These are phyloP conservation scores for Eufriesea mexicana DNA, from an alignment of 1,140 invertebrate species.

Conservation along the genomic window DNA sequence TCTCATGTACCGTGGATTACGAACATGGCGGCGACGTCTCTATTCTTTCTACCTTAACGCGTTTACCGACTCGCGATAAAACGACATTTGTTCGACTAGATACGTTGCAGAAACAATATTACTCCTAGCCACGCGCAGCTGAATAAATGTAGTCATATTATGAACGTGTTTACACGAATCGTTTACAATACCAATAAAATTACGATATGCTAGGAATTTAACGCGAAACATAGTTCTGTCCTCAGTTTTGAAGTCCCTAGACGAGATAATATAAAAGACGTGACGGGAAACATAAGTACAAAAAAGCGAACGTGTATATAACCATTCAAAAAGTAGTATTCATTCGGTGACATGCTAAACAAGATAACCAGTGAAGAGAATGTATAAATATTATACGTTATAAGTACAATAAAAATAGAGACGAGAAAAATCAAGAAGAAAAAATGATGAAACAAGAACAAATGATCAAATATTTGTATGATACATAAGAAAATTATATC, in stretches of 20 bases:
- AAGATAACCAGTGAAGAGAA: conserved; percentile 41
- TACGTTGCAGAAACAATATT: not conserved
- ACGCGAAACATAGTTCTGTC: no score
- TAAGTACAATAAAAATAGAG: conserved; percentile 5
- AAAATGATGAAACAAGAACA: not conserved
- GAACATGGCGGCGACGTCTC: not conserved
- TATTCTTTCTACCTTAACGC: not conserved
- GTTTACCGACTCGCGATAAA: conserved; percentile 6
- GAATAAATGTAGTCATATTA: conserved; percentile 7
- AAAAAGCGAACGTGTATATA: not conserved
- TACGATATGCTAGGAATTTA: not conserved
- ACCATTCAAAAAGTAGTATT: conserved; percentile 6
- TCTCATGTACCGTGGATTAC: not conserved
- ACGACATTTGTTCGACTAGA: conserved; percentile 2
- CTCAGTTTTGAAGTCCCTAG: not conserved
- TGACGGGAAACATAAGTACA: not conserved
- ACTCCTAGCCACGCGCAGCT: conserved; percentile 5
- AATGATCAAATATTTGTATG: conserved; percentile 7
- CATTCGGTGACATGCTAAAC: conserved; percentile 37
- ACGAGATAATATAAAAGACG: not conserved
- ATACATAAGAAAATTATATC: not conserved
- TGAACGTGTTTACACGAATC: not conserved
- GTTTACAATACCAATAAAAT: conserved; percentile 11
- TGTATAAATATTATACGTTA: conserved; percentile 26
- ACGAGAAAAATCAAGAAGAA: not conserved